phyloP scores from a whole-genome alignment of 2,113 vertebrate genomes.

The Conger conger region DNA sequence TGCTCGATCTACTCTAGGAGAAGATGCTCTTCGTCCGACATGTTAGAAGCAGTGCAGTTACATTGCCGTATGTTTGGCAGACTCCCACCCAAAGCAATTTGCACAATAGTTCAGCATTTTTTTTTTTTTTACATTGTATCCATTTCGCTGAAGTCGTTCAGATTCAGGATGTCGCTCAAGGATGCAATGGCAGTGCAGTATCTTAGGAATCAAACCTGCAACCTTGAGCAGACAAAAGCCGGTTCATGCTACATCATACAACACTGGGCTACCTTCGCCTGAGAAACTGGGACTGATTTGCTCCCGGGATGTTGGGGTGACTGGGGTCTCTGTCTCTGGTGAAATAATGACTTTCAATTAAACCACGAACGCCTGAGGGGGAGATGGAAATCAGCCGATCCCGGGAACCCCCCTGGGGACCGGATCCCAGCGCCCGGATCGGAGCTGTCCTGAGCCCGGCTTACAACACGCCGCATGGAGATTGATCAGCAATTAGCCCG shows the following conservation, averaged over 20 bases:
- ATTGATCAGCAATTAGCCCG: background rate
- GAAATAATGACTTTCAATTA: conserved; percentile 7
- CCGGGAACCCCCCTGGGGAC: background rate
- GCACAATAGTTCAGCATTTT: too few relatives aligned
- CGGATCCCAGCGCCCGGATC: background rate
- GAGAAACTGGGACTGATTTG: background rate
- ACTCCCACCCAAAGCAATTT: too few relatives aligned
- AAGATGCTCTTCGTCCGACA: background rate
- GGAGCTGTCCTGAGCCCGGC: background rate
- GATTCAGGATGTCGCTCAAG: too few relatives aligned
- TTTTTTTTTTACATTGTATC: too few relatives aligned
- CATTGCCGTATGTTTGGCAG: background rate
- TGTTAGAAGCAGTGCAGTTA: background rate
- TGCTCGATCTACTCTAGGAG: background rate
- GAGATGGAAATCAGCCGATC: background rate
- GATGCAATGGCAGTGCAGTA: too few relatives aligned
- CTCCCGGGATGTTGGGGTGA: background rate
- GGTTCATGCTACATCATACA: too few relatives aligned
- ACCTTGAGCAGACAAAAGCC: too few relatives aligned
- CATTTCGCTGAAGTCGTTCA: too few relatives aligned
- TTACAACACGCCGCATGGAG: background rate
- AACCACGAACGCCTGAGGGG: background rate
- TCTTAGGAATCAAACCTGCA: too few relatives aligned
- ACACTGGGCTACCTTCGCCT: too few relatives aligned
- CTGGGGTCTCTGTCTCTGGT: background rate